phyloP scores from a whole-genome alignment of 2,113 vertebrate genomes.

The Smithornis capensis region DNA sequence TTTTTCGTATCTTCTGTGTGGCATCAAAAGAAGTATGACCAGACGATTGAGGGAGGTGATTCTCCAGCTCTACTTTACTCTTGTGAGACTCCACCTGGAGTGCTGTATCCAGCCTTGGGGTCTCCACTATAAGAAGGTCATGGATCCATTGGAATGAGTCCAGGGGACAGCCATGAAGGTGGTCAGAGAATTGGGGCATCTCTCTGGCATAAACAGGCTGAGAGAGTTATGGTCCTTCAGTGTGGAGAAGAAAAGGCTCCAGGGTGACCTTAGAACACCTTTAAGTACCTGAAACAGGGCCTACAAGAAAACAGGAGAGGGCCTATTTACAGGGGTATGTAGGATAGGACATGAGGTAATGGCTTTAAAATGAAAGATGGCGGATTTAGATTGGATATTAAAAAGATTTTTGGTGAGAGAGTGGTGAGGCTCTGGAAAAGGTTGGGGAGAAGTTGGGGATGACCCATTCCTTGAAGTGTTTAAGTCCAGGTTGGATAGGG shows the following conservation, averaged over 20 bases:
- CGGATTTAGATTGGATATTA: background rate
- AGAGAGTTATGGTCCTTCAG: background rate
- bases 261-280: background rate
- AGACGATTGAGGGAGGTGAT: background rate
- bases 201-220: background rate
- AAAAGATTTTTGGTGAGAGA: background rate
- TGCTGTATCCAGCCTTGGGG: background rate
- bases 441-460: background rate
- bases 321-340: background rate
- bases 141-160: fast-evolving
- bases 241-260: background rate
- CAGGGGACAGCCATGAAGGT: background rate
- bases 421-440: background rate
- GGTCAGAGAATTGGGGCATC: background rate
- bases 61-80: background rate
- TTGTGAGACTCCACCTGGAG: background rate
- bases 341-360: background rate
- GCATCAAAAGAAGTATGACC: background rate
- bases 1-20: background rate
- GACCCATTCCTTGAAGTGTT: background rate
- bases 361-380: background rate
- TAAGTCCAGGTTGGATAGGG: background rate
- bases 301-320: background rate
- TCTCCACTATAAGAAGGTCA: too few relatives aligned
- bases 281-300: background rate